These are phyloP conservation scores for Psilanteris sp. DNA, from an alignment of 1,140 invertebrate genomes.

Conservation along the genomic window DNA sequence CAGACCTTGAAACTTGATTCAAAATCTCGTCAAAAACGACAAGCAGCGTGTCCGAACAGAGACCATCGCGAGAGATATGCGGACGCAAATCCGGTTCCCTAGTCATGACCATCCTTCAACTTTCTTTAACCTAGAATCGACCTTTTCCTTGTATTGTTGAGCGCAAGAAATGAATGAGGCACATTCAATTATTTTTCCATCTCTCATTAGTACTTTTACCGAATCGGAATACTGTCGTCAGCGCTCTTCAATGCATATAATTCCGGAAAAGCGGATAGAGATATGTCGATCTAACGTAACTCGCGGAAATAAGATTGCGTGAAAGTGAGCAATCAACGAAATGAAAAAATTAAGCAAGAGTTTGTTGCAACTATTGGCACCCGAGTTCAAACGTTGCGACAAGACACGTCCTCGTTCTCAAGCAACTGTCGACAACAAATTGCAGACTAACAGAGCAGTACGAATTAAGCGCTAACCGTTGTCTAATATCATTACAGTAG, in stretches of 20 bases:
- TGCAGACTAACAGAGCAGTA: conserved; percentile 13
- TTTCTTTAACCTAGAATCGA: conserved; percentile 63
- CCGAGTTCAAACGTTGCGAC: conserved; percentile 26
- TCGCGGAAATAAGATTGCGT: not conserved
- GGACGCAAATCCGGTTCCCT: conserved; percentile 36
- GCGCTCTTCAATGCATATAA: not conserved
- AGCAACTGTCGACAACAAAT: conserved; percentile 30
- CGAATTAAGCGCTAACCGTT: conserved; percentile 34
- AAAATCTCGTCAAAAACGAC: no score
- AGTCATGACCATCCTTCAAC: conserved; percentile 26
- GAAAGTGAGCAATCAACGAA: conserved; percentile 8
- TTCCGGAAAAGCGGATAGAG: no score
- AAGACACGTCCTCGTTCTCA: conserved; percentile 35
- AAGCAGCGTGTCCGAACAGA: no score
- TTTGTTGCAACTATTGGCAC: conserved; percentile 34
- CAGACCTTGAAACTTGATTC: no score
- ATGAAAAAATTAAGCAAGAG: conserved; percentile 25
- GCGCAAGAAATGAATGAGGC: conserved; percentile 23
- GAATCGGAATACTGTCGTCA: conserved; percentile 8
- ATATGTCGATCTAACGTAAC: no score
- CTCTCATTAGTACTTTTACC: conserved; percentile 23
- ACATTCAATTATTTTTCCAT: conserved; percentile 14
- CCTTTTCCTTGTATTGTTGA: conserved; percentile 47
- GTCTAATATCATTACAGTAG: conserved; percentile 36
- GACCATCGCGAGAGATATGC: not conserved